Conservation (phyloP, 2,888 invertebrate species). For the Suillia variegata region DNA sequence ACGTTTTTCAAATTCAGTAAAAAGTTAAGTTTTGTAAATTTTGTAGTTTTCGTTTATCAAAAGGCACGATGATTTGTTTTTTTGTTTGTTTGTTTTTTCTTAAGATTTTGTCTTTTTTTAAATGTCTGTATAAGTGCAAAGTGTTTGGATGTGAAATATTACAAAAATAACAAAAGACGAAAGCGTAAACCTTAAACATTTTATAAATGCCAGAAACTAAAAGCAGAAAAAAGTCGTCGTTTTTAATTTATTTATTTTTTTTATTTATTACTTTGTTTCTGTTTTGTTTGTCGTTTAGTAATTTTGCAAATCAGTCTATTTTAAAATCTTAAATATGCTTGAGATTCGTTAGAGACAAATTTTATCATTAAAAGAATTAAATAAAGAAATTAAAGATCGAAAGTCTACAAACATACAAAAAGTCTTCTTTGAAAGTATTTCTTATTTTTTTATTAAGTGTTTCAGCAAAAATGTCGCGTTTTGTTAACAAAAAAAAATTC, state of each 20-base stretch:
- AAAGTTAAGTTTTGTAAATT: not conserved
- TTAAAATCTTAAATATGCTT: conserved; percentile 35
- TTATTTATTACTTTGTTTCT: too few relatives aligned
- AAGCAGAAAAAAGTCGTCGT: conserved; percentile 18
- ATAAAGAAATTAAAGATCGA: conserved; percentile 13
- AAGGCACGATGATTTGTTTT: conserved; percentile 28
- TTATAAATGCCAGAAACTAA: too few relatives aligned
- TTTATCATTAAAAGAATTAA: conserved; percentile 24
- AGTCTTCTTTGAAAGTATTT: not conserved
- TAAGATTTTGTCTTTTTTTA: not conserved
- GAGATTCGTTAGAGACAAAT: conserved; percentile 54
- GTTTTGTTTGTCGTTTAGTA: conserved; percentile 5
- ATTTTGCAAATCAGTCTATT: conserved; percentile 25
- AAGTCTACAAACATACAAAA: not conserved
- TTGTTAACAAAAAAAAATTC: too few relatives aligned
- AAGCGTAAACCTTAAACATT: too few relatives aligned
- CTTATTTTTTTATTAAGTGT: too few relatives aligned
- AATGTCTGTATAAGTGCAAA: not conserved
- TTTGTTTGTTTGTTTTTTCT: not conserved
- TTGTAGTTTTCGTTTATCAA: conserved; percentile 23
- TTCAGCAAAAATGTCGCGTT: too few relatives aligned
- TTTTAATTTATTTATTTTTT: conserved; percentile 19
- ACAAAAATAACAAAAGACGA: too few relatives aligned
- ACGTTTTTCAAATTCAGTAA: not conserved
- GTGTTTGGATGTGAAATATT: not conserved